phyloP scores from a whole-genome alignment of 2,888 invertebrate species.

The Chymomyza procnemis region DNA sequence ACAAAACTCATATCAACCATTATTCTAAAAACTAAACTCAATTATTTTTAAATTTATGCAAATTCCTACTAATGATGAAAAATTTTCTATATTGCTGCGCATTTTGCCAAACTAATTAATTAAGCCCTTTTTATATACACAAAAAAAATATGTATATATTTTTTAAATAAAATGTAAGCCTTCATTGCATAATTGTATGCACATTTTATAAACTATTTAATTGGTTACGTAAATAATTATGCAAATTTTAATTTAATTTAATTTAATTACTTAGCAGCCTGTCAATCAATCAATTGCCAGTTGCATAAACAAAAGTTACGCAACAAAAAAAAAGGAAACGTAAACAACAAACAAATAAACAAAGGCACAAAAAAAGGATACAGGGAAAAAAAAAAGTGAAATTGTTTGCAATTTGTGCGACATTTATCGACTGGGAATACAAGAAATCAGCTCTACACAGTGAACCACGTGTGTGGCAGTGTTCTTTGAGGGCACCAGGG shows the following conservation, averaged over 20 bases:
- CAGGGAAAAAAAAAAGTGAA: constrained; percentile 32
- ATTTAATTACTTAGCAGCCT: neutral
- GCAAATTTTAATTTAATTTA: neutral
- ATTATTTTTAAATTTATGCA: too few relatives aligned
- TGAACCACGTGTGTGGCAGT: neutral
- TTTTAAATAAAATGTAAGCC: neutral
- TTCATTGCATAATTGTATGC: neutral
- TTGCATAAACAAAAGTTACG: neutral
- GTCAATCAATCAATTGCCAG: constrained; percentile 15
- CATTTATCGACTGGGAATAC: constrained; percentile 56
- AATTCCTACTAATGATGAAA: too few relatives aligned
- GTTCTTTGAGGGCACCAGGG: neutral
- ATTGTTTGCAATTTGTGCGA: constrained; percentile 52
- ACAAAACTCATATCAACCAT: too few relatives aligned
- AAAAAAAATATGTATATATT: neutral
- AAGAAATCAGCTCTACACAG: neutral
- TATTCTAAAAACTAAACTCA: too few relatives aligned
- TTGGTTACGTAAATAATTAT: neutral
- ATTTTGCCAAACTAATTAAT: too few relatives aligned
- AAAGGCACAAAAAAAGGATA: neutral
- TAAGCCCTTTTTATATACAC: too few relatives aligned
- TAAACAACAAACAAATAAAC: neutral
- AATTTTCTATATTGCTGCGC: too few relatives aligned
- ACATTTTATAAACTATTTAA: neutral
- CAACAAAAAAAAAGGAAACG: neutral